These are phyloP conservation scores for Acipenser ruthenus DNA, from an alignment of 2,797 vertebrate genomes.

Conservation along the genomic window DNA sequence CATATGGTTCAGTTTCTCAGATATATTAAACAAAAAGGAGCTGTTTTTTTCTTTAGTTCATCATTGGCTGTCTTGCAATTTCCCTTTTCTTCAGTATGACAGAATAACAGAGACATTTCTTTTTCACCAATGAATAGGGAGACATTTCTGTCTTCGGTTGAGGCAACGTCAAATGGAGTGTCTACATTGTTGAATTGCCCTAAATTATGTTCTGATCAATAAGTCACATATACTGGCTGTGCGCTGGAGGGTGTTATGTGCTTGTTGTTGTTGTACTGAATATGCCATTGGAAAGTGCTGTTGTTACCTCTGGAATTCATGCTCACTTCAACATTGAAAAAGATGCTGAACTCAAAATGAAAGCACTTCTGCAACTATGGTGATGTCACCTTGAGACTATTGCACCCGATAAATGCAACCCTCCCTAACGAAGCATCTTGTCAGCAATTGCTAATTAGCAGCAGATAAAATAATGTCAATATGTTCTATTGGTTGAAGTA, in stretches of 20 bases:
- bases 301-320: constrained; percentile 8
- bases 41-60: too few relatives aligned
- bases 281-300: neutral
- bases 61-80: too few relatives aligned
- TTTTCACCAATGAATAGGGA: neutral
- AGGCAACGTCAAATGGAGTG: neutral
- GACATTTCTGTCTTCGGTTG: neutral
- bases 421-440: neutral
- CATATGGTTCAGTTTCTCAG: too few relatives aligned
- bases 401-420: neutral
- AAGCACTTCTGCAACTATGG: neutral
- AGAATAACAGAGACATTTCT: neutral
- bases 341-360: constrained; percentile 4
- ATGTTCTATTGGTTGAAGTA: too few relatives aligned
- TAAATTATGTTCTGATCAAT: neutral
- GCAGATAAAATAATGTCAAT: neutral
- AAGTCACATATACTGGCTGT: neutral
- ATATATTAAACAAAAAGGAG: too few relatives aligned
- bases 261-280: neutral
- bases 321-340: constrained; percentile 5
- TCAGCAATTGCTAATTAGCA: neutral
- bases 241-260: neutral
- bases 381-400: neutral
- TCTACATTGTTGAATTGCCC: neutral
- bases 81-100: too few relatives aligned